phyloP scores from a whole-genome alignment of 2,888 invertebrate genomes.

The Apamea sordens region DNA sequence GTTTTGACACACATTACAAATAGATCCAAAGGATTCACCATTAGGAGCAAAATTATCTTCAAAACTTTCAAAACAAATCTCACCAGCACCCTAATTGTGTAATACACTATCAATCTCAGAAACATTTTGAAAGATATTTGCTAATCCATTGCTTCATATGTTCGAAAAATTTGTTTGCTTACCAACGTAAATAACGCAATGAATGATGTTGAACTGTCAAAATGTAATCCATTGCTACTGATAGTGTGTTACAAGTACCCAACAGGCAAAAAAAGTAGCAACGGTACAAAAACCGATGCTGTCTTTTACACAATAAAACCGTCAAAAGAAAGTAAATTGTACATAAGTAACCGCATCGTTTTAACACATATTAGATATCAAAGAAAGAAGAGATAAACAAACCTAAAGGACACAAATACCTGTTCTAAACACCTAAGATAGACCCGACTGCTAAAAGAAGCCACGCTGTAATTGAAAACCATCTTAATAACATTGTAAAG shows the following conservation, averaged over 20 bases:
- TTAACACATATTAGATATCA: background rate
- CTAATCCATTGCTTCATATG: too few species aligned
- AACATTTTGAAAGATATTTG: too few species aligned
- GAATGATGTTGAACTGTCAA: too few species aligned
- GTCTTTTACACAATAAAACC: background rate
- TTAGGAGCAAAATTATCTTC: background rate
- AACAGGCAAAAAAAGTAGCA: too few species aligned
- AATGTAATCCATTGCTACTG: too few species aligned
- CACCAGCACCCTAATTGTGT: too few species aligned
- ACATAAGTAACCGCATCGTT: background rate
- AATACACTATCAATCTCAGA: too few species aligned
- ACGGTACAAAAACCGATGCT: background rate
- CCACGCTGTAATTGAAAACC: background rate
- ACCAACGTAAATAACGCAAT: too few species aligned
- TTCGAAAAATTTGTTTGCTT: too few species aligned
- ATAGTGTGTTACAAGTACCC: too few species aligned
- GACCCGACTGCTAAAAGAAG: background rate
- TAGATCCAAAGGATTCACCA: background rate
- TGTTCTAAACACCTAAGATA: background rate
- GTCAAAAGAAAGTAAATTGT: background rate
- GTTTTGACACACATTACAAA: background rate
- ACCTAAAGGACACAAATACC: background rate
- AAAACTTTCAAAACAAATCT: background rate
- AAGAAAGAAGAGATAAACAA: background rate
- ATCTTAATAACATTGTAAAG: conserved; percentile 1